Base-by-base conservation (phyloP, 53 echinoderm and acorn worm species). In the Luidia sarsii region DNA sequence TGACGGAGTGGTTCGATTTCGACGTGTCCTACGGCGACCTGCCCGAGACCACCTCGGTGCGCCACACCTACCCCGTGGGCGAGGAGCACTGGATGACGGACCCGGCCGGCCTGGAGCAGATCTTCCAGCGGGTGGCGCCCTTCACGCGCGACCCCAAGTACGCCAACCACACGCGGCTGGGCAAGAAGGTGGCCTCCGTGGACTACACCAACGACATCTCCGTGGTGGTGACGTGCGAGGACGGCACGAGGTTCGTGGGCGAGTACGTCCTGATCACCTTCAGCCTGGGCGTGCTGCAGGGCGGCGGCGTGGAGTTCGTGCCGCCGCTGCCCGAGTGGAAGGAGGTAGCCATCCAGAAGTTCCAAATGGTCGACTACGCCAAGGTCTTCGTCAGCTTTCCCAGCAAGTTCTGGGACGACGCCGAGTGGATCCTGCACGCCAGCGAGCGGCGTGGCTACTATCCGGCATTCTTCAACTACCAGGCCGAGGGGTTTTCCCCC, bases 251-350 rank as follows among this genome's bases (percentile, higher is more conserved):
- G 7, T 88, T 82, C 60, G 71, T 67, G 8, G 88, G 57, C 1
- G 88, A 88, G 23, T 68, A 74, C 46, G 88, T 75, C 54, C 82
- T 88, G 16, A 75, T 88, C 21, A 88, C 88, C 18, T 88, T 88
- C 68, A 88, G 88, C 20, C 33, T 88, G 16, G 88, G 88, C 23
- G 89, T 89, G 15, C 54, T 89, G 7, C 89, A 89, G 27, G 55
- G 57, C 29, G 52, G 65, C 68, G 27, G 66, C 14, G 68, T 88
- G 2, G 33, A 83, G 31, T 88, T 88, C 11, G 33, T 56, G 22
- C 88, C 88, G 0, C 6, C 53, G 10, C 64, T 88, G 11, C 88
- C 88, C 10, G 66, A 72, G 15, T 88, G 88, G 88, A 88, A 88
- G 34, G 46, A 27, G 10, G 83, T 59, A 11, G 60, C 39, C 14